Percentiles rank a stretch among this genome's conserved stretches.
These are phyloP conservation scores for Pangasius djambal DNA, from an alignment of 2,797 vertebrate species.

Conservation along the genomic window DNA sequence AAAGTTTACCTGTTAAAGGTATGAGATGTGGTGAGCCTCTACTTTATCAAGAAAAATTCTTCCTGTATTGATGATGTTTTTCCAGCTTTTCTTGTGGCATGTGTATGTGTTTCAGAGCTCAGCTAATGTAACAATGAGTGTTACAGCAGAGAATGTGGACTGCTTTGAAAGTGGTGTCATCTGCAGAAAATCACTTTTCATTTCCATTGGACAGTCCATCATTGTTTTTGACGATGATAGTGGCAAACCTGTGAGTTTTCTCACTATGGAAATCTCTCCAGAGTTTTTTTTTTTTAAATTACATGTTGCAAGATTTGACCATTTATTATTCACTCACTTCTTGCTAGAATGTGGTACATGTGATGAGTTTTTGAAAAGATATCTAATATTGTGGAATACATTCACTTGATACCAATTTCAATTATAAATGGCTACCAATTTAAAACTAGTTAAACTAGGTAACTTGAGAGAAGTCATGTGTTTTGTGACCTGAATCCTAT, in stretches of 20 bases:
- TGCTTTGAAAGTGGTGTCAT: slow-evolving; percentile 87
- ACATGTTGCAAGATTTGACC: neutral
- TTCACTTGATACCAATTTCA: neutral
- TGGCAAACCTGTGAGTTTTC: slow-evolving; percentile 84
- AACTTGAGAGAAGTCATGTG: neutral
- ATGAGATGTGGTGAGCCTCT: slow-evolving; percentile 49
- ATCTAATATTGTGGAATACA: neutral
- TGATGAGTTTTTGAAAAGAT: neutral
- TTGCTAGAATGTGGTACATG: neutral
- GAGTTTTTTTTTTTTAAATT: too few species aligned
- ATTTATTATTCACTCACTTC: neutral
- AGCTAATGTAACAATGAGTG: slow-evolving; percentile 78
- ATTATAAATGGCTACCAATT: neutral
- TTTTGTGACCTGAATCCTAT: neutral
- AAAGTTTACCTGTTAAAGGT: slow-evolving; percentile 94
- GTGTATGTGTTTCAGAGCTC: slow-evolving; percentile 75
- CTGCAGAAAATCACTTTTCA: slow-evolving; percentile 88
- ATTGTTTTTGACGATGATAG: slow-evolving; percentile 86
- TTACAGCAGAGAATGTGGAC: slow-evolving; percentile 86
- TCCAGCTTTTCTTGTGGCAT: slow-evolving; percentile 13
- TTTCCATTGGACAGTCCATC: slow-evolving; percentile 82
- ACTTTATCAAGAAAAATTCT: neutral
- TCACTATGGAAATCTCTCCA: neutral
- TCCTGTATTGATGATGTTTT: neutral
- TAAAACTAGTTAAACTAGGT: neutral